Evolutionary conservation across 2,888 invertebrate genomes (phyloP).

Genomic region (Luperina nickerlii): DNA sequence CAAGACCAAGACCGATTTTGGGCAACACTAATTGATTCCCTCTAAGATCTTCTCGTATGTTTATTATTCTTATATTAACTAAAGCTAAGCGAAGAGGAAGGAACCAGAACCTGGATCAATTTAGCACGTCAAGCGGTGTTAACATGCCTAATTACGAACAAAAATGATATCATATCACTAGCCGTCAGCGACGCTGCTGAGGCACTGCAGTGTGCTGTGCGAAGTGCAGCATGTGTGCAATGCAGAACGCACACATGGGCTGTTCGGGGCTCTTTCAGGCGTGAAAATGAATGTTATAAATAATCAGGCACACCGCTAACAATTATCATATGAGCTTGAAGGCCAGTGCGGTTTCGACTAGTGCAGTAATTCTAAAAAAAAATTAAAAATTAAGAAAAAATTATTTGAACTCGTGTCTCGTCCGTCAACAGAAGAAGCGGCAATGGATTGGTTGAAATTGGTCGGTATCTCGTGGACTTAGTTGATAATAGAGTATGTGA

Average conservation of each 20-base stretch:
- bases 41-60: not conserved
- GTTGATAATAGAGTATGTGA: constrained; percentile 67
- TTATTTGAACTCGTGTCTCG: constrained; percentile 49
- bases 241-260: constrained; percentile 67
- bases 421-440: constrained; percentile 75
- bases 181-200: constrained; percentile 26
- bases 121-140: constrained; percentile 41
- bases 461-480: constrained; percentile 83
- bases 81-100: constrained; percentile 16
- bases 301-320: constrained; percentile 82
- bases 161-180: constrained; percentile 44
- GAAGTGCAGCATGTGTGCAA: constrained; percentile 66
- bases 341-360: constrained; percentile 83
- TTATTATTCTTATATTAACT: not conserved
- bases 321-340: constrained; percentile 88
- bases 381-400: constrained; percentile 66
- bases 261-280: constrained; percentile 82
- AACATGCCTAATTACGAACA: constrained; percentile 44
- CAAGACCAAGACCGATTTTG: no score
- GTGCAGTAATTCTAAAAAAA: constrained; percentile 70
- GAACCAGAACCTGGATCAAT: constrained; percentile 21
- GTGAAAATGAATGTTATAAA: constrained; percentile 91
- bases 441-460: constrained; percentile 90
- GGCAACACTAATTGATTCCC: no score
- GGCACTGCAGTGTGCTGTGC: constrained; percentile 41